Evolutionary conservation across 2,797 vertebrate genomes (phyloP), one percentile per base, ranked within the genome.

Genomic region (Scleropages formosus): DNA sequence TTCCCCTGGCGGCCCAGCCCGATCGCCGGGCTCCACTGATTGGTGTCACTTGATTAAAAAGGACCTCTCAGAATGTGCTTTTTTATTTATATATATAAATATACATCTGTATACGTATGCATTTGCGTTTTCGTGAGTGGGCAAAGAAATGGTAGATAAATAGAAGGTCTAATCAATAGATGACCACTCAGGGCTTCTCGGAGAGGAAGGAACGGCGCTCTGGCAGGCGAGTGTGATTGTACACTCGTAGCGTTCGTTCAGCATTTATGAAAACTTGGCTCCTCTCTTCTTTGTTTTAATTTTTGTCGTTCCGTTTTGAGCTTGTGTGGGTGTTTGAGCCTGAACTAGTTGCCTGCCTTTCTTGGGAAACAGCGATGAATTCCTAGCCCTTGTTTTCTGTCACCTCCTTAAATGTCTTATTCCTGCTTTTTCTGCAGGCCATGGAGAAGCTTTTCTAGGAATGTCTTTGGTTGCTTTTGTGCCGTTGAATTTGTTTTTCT

Each of bases 151-250:
- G 81, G 93, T 89, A 88, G 91, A 93, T 96, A 96, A 92, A 90
- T 92, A 96, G 94, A 94, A 92, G 83, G 77, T 96, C 95, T 95
- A 96, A 93, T 93, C 92, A 93, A 91, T 90, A 91, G 92, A 92
- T 93, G 92, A 91, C 92, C 92, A 91, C 90, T 93, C 91, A 84
- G 88, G 83, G 82, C 84, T 85, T 82, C 84, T 82, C 83, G 83
- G 69, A 81, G 80, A 79, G 87, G 85, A 85, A 82, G 80, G 87
- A 39, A 80, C 73, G 27, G 18, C 3, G n/a, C 6, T 2, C 31
- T 6, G n/a, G 6, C 44, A 22, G 49, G 16, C 49, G 47, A 20
- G 7, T 53, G 49, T 70, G 47, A 69, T 69, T 56, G 53, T 70
- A 16, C 0, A 49, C 68, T 70, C 68, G 27, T 16, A 9, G 51